Evolutionary conservation across 2,888 invertebrate genomes (phyloP).

Genomic region (Microctonus hyperodae): DNA sequence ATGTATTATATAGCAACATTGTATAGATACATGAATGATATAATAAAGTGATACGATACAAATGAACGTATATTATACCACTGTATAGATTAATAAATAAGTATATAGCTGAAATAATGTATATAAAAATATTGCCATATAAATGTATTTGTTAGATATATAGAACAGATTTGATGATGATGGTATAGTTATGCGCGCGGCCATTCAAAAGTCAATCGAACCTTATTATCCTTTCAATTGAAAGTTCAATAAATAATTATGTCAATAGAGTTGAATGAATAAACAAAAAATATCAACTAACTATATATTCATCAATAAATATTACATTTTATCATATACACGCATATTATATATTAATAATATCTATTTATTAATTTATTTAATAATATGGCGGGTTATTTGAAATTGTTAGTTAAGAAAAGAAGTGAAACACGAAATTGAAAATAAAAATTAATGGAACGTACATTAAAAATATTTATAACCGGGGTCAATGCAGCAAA

Average conservation of each 20-base stretch:
- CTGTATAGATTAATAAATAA: not conserved
- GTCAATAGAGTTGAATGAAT: not conserved
- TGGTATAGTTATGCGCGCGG: not conserved
- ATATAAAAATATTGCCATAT: not conserved
- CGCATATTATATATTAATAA: not conserved
- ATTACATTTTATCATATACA: not conserved
- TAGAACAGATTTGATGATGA: not conserved
- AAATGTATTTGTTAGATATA: not conserved
- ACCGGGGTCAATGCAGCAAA: conserved; percentile 6
- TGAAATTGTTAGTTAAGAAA: not conserved
- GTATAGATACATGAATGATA: not conserved
- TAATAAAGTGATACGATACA: not conserved
- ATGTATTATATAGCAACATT: not conserved
- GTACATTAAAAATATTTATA: not conserved
- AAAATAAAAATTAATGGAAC: not conserved
- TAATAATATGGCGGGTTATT: too few species aligned
- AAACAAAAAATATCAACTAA: not conserved
- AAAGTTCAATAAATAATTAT: conserved; percentile 5
- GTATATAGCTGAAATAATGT: too few species aligned
- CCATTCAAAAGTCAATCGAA: conserved; percentile 8
- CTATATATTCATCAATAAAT: not conserved
- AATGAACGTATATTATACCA: not conserved
- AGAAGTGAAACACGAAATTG: not conserved
- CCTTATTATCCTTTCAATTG: conserved; percentile 1
- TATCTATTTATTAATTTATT: too few species aligned